Percentiles rank a stretch among this genome's conserved stretches.
Evolutionary conservation across 2,113 vertebrate genomes (phyloP).

Genomic region (Vicugna pacos): DNA sequence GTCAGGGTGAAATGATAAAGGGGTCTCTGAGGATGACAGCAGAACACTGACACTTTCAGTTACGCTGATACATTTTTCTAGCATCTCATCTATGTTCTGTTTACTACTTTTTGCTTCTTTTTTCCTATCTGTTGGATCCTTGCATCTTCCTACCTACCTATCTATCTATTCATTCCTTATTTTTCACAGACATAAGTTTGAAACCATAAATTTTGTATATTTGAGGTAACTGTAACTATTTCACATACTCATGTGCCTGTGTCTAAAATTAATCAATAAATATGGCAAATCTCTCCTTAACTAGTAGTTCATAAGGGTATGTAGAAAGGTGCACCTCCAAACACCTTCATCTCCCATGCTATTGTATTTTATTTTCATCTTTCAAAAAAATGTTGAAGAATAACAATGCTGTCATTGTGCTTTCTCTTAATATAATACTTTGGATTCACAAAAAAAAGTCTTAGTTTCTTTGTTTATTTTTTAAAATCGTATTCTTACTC

Average conservation of each 20-base stretch:
- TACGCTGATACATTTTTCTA: neutral
- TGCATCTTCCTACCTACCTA: neutral
- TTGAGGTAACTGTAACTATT: neutral
- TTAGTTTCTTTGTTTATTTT: neutral
- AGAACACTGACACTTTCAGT: neutral
- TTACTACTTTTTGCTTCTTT: neutral
- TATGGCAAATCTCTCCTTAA: neutral
- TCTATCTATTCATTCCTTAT: neutral
- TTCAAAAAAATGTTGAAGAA: neutral
- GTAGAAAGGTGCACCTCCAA: neutral
- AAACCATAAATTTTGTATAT: neutral
- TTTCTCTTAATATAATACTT: neutral
- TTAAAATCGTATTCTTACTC: neutral
- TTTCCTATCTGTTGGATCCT: neutral
- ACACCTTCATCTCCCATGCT: neutral
- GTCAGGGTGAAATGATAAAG: neutral
- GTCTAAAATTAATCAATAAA: neutral
- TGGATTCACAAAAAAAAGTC: neutral
- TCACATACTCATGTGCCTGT: neutral
- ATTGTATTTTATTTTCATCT: neutral
- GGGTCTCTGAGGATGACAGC: neutral
- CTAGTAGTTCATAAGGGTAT: neutral
- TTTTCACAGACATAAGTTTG: neutral
- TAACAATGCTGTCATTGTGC: neutral
- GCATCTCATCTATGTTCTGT: neutral